Conservation (phyloP, 1,140 invertebrate genomes). For the Bombus affinis region DNA sequence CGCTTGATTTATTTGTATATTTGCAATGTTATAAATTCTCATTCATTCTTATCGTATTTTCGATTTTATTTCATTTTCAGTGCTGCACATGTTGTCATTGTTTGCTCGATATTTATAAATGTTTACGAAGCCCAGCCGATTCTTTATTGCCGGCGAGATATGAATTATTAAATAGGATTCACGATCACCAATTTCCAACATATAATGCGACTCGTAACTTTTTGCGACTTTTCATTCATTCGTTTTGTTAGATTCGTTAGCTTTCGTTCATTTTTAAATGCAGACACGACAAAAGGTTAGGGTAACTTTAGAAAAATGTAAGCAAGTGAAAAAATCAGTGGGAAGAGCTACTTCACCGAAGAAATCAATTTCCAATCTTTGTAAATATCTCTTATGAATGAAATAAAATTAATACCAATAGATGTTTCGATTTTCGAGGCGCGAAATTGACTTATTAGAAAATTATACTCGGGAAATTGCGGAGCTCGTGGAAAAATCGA, state of each 20-base stretch:
- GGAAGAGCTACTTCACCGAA: background rate
- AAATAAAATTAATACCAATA: background rate
- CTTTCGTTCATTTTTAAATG: background rate
- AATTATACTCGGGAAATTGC: background rate
- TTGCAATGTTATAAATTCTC: background rate
- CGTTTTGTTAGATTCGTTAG: background rate
- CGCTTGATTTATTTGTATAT: background rate
- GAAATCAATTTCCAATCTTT: slow-evolving; percentile 5
- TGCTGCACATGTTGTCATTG: background rate
- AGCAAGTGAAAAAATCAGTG: background rate
- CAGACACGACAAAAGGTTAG: too few species aligned
- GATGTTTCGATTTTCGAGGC: background rate
- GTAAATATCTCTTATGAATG: background rate
- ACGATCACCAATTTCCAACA: background rate
- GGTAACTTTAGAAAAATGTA: background rate
- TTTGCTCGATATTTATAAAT: slow-evolving; percentile 13
- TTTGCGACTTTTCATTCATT: background rate
- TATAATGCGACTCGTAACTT: background rate
- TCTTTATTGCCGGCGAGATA: background rate
- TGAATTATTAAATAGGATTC: background rate
- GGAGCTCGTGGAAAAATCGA: background rate
- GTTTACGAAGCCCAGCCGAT: background rate
- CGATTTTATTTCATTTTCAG: background rate
- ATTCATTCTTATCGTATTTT: background rate
- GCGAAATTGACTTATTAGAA: background rate